Evolutionary conservation across 2,797 vertebrate genomes (phyloP).

Genomic region (Pseudochaenichthys georgianus): DNA sequence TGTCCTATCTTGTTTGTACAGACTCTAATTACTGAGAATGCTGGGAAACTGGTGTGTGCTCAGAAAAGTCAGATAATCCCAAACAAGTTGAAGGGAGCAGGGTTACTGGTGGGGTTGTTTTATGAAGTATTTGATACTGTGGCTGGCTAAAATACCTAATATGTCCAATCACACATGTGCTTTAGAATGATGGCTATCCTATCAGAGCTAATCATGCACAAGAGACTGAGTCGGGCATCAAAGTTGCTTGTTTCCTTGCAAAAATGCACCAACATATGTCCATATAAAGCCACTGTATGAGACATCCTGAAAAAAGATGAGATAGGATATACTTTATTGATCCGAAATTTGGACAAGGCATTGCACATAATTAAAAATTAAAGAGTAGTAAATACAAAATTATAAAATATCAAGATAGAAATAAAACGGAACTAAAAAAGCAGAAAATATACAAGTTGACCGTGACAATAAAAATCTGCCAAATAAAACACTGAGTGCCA

Average conservation of each 20-base stretch:
- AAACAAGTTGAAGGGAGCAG: conserved; percentile 16
- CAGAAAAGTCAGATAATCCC: conserved; percentile 28
- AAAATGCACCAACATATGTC: background rate
- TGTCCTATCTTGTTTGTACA: conserved; percentile 38
- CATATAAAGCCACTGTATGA: too few relatives aligned
- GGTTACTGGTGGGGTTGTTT: conserved; percentile 6
- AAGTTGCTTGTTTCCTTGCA: conserved; percentile 34
- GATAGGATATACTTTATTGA: too few relatives aligned
- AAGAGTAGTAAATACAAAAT: too few relatives aligned
- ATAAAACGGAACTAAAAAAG: too few relatives aligned
- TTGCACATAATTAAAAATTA: conserved; percentile 64
- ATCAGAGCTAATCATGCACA: conserved; percentile 56
- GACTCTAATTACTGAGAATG: conserved; percentile 53
- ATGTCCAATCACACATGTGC: conserved; percentile 35
- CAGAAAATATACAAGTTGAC: too few relatives aligned
- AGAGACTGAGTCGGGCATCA: conserved; percentile 46
- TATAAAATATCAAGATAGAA: too few relatives aligned
- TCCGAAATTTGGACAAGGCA: too few relatives aligned
- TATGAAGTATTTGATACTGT: conserved; percentile 15
- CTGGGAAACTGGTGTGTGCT: conserved; percentile 19
- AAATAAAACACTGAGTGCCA: too few relatives aligned
- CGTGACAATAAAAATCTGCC: too few relatives aligned
- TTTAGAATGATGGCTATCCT: conserved; percentile 46
- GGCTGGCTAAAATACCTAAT: background rate
- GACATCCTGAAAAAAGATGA: conserved; percentile 1